Evolutionary conservation across 2,888 invertebrate genomes (phyloP), one percentile per base, ranked within the genome.

Genomic region (Macrosiphum euphorbiae): DNA sequence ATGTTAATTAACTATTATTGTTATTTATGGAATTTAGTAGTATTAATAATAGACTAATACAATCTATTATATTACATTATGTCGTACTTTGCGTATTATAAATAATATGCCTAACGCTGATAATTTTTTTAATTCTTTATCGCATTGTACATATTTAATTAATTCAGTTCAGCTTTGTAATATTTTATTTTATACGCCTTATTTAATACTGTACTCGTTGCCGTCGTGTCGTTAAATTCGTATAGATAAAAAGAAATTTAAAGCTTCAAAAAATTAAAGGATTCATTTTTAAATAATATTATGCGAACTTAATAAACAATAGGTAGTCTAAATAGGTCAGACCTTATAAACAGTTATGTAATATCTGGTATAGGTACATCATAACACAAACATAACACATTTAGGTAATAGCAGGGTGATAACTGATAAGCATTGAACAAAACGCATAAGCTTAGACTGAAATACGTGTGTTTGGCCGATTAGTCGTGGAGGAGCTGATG

Each of bases 401-500:
- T 44, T 44, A 11, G 85, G 11, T 44, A 44, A 85, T 44, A 41
- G n/a, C n/a, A n/a, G 7, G 35, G 28, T 58, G 41, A 58, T 41
- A 41, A 58, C 26, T 20, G 41, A 88, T 26, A 58, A 41, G 24
- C 47, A 67, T 67, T 47, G 67, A 47, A 4, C 28, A 28, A 88
- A 26, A 88, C 58, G 13, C 55, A 88, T 88, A 41, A 26, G 88
- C 47, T 55, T 52, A 41, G 44, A 55, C 41, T 84, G 61, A 91
- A 90, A 2, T 84, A 50, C 44, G 44, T n/a, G 61, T 35, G 78
- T 67, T 92, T 50, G 52, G 52, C 67, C 78, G 67, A 88, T 92
- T 92, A 78, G 92, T 78, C 44, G 44, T 78, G 44, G 88, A 52
- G 52, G 41, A 92, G 41, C 78, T 78, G 52, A 92, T 88, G 92